Base-by-base conservation (phyloP, 2,888 invertebrate genomes). In the Parascotia fuliginaria region DNA sequence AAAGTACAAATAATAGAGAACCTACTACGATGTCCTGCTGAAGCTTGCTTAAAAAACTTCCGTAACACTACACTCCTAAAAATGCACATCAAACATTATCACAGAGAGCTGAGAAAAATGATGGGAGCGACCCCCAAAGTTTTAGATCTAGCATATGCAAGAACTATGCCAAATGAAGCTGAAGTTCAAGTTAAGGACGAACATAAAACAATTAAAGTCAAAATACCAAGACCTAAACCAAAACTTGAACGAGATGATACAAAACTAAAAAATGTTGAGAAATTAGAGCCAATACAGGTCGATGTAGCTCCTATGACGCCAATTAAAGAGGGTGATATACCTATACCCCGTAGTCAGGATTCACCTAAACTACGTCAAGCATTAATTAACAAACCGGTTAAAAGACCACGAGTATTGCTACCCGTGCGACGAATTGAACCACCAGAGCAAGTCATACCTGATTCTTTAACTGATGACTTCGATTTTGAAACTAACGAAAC, bases 81-180 rank as follows among this genome's bases (percentile, higher is more conserved):
- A 87, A 98, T 98, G 95, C 98, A 98, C 79, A 96, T 98, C 32
- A 98, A 98, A 75, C 98, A 98, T 82, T 98, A 98, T 83, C 98
- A 98, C 85, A 94, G 95, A 1, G 96, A 97, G 60, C 93, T 96
- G 50, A 94, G 94, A 1, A 95, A 96, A 53, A 79, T 94, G 80
- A 87, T 97, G 60, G 97, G 96, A 2, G 94, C 94, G 0, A 96
- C 97, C 0, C 97, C 97, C 0, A 97, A 97, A 83, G 97, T 97
- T 47, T 94, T 96, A 13, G 97, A 97, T 79, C 85, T 97, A 53
- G 97, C 97, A 0, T 96, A 96, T 62, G 97, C 97, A 0, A 93
- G 97, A 60, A 95, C 96, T 0, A 74, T 68, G 63, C 84, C 85
- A 0, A 60, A 72, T 0, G 70, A 59, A 11, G 37, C 59, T 1